Conservation (phyloP, 2,888 invertebrate species). For the Morpho deidamia region DNA sequence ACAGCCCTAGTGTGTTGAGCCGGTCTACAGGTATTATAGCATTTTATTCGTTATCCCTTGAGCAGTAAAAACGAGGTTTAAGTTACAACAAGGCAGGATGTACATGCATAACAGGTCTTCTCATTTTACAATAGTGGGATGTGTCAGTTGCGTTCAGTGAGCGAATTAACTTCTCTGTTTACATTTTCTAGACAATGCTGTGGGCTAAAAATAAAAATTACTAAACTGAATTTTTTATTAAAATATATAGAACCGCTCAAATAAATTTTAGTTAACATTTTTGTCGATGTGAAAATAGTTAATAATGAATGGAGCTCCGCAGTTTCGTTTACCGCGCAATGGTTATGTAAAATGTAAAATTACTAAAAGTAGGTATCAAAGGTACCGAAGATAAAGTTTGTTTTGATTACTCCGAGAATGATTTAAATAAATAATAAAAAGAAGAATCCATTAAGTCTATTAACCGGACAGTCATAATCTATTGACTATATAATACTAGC, state of each 20-base stretch:
- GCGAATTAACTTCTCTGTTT: slow-evolving; percentile 11
- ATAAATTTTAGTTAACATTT: no score
- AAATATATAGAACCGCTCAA: background rate
- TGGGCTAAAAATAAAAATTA: slow-evolving; percentile 1
- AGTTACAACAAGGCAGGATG: slow-evolving; percentile 2
- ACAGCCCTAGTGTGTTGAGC: background rate
- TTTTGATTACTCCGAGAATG: no score
- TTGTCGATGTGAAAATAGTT: no score
- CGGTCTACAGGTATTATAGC: background rate
- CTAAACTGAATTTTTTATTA: background rate
- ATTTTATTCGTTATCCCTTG: slow-evolving; percentile 16
- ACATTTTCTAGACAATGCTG: slow-evolving; percentile 5
- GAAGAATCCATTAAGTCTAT: no score
- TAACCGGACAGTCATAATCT: no score
- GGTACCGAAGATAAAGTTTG: no score
- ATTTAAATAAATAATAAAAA: no score
- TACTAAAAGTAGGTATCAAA: no score
- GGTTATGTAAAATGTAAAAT: no score
- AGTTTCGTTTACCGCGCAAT: no score
- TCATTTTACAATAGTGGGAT: slow-evolving; percentile 17
- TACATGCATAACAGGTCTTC: slow-evolving; percentile 13
- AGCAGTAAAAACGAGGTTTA: background rate
- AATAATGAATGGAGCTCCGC: no score
- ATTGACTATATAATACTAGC: no score
- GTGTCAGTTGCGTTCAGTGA: slow-evolving; percentile 14